Base-by-base conservation (phyloP, 1,140 invertebrate genomes). In the Drosophila sechellia region DNA sequence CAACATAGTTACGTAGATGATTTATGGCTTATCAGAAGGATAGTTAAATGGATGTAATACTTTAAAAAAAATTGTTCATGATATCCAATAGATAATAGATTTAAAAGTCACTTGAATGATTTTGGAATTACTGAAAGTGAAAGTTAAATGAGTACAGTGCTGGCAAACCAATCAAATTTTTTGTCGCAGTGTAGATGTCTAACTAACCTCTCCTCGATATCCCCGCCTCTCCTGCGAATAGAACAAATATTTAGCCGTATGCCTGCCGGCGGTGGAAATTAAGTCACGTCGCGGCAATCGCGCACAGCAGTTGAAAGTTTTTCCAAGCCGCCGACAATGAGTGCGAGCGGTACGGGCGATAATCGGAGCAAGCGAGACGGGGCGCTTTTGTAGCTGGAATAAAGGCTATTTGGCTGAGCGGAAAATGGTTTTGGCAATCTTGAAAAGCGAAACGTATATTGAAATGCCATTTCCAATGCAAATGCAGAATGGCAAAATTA, bases 221-320 rank as follows among this genome's bases (percentile, higher is more conserved):
- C 31, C 34, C 56, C 53, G 35, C 25, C 25, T n/a, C 17, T 27
- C 25, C 48, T 37, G 40, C 46, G 55, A 43, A 53, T 48, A 76
- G 65, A 89, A 84, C 77, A 85, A 85, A 86, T 64, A 86, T 86
- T 86, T 87, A 89, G 79, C 87, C 83, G 69, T 89, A 71, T 60
- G 74, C 56, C 64, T 77, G 64, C 40, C 74, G 60, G 75, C 72
- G 81, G 70, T 84, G 80, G 69, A 90, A 90, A 90, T 90, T 87
- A 89, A 90, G 87, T 90, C 87, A 90, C 87, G 87, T 90, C 77
- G 79, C 71, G 69, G 63, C 87, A 90, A 90, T 90, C 87, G 90
- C 83, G 87, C 59, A 75, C 85, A 87, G 83, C 79, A 65, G 79
- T 79, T 72, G 56, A 60, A 80, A 80, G 57, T 85, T 69, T 64